Evolutionary conservation across 2,888 invertebrate genomes (phyloP).

Genomic region (Calameuta filiformis): DNA sequence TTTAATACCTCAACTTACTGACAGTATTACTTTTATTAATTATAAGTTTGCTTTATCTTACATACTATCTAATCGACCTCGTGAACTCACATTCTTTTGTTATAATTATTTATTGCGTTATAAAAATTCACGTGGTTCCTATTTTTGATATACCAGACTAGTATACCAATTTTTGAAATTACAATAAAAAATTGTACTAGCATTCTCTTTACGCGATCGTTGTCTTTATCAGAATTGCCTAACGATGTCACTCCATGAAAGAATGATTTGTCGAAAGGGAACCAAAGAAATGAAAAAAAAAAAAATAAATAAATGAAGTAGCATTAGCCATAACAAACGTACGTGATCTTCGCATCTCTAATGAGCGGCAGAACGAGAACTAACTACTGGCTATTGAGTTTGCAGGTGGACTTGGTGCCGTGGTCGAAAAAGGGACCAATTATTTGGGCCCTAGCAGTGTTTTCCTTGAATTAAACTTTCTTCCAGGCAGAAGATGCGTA

Average conservation of each 20-base stretch:
- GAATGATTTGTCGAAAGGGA: background rate
- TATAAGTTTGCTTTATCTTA: background rate
- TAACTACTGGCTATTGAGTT: conserved; percentile 58
- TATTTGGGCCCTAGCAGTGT: background rate
- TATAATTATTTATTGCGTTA: background rate
- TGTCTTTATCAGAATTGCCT: background rate
- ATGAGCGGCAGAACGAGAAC: conserved; percentile 15
- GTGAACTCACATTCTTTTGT: background rate
- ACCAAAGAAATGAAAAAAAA: background rate
- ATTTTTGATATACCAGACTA: background rate
- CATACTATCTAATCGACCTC: background rate
- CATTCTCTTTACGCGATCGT: too few relatives aligned
- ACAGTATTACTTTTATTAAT: background rate
- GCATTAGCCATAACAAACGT: background rate
- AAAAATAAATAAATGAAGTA: background rate
- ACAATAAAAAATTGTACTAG: background rate
- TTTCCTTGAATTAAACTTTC: background rate
- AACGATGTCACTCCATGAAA: background rate
- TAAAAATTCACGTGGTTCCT: background rate
- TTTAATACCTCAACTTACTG: background rate
- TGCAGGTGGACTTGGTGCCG: conserved; percentile 53
- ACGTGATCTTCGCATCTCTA: background rate
- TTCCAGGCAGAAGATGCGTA: conserved; percentile 34
- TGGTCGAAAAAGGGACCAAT: background rate
- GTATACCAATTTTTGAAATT: background rate